Evolutionary conservation across 2,113 vertebrate species (phyloP).

Genomic region (Probosciger aterrimus): DNA sequence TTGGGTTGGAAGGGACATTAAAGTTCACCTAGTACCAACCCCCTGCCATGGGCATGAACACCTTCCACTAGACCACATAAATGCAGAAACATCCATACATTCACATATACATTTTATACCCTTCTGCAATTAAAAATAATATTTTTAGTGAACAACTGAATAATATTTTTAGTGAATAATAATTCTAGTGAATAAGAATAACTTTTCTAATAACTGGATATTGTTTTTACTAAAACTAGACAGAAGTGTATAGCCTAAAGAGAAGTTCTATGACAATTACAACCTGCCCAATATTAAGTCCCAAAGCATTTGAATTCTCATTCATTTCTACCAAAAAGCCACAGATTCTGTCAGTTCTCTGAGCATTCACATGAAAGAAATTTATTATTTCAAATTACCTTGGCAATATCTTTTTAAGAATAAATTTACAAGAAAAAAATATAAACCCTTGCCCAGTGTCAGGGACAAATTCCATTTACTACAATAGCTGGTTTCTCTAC

Average conservation of each 20-base stretch:
- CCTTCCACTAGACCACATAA: not conserved
- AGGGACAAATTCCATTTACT: not conserved
- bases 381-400: not conserved
- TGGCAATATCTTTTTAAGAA: not conserved
- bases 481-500: not conserved
- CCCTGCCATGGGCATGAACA: not conserved
- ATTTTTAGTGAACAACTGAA: not conserved
- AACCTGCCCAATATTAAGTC: not conserved
- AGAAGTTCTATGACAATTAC: not conserved
- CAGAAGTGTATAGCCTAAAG: not conserved
- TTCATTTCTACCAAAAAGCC: not conserved
- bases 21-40: not conserved
- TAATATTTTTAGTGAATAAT: not conserved
- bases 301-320: not conserved
- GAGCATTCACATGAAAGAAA: not conserved
- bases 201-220: not conserved
- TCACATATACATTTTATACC: not conserved
- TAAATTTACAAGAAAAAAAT: not conserved
- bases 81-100: not conserved
- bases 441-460: not conserved
- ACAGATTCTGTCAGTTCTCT: not conserved
- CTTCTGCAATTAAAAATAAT: not conserved
- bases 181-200: not conserved
- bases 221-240: not conserved
- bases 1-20: not conserved